phyloP scores from a whole-genome alignment of 1,140 invertebrate species.

The Maniola jurtina region DNA sequence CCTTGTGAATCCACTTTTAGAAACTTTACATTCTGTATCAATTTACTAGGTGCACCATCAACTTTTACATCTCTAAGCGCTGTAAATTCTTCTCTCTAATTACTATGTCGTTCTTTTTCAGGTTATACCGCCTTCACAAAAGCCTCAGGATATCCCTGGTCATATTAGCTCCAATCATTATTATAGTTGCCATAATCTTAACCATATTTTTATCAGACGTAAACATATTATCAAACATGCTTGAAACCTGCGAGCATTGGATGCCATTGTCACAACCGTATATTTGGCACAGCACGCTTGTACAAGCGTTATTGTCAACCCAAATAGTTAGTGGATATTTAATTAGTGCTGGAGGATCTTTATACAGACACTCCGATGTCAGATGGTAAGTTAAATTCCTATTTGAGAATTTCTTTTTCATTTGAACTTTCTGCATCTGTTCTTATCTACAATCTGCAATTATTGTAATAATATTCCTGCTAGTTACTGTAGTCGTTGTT shows the following conservation, averaged over 20 bases:
- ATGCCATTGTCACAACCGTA: slow-evolving; percentile 48
- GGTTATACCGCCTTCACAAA: slow-evolving; percentile 60
- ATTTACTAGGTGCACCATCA: too few species aligned
- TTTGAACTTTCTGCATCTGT: too few species aligned
- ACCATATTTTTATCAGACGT: slow-evolving; percentile 54
- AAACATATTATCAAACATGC: slow-evolving; percentile 37
- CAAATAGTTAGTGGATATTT: slow-evolving; percentile 62
- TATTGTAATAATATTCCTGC: too few species aligned
- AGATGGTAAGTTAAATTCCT: slow-evolving; percentile 49
- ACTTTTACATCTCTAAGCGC: not conserved
- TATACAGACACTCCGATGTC: slow-evolving; percentile 65
- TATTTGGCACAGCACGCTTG: slow-evolving; percentile 64
- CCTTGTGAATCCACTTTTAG: too few species aligned
- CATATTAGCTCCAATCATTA: slow-evolving; percentile 43
- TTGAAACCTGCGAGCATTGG: slow-evolving; percentile 62
- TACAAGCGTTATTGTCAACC: slow-evolving; percentile 63
- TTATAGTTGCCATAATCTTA: slow-evolving; percentile 50
- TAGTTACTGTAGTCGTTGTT: too few species aligned
- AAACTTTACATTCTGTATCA: too few species aligned
- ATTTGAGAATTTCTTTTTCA: not conserved
- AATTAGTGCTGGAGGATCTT: slow-evolving; percentile 59
- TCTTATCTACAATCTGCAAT: too few species aligned
- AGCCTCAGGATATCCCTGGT: slow-evolving; percentile 53
- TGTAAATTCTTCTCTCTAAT: too few species aligned
- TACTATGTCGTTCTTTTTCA: slow-evolving; percentile 39